phyloP scores from a whole-genome alignment of 2,113 vertebrate genomes.

The sheep (Ovis aries) region ARS-UI_Ramb_v3.0 NC_056055.1:50372501-50373000 shows the following conservation, averaged over 20 bases:
- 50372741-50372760: background rate
- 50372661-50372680: background rate
- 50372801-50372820: background rate
- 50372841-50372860: background rate
- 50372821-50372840: background rate
- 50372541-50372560: background rate
- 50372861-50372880: background rate
- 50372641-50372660: background rate
- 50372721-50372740: background rate
- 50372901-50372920: background rate
- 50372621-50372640: background rate
- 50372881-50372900: background rate
- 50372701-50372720: background rate
- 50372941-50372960: background rate
- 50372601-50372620: background rate
- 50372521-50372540: background rate
- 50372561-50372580: background rate
- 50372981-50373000: background rate
- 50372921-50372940: background rate
- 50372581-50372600: background rate
- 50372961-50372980: background rate
- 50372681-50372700: background rate
- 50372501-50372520: background rate
- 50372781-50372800: background rate
- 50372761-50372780: background rate